These are phyloP conservation scores for Sebastes kiyomatsui DNA, from an alignment of 2,797 vertebrate genomes.

Conservation along the genomic window DNA sequence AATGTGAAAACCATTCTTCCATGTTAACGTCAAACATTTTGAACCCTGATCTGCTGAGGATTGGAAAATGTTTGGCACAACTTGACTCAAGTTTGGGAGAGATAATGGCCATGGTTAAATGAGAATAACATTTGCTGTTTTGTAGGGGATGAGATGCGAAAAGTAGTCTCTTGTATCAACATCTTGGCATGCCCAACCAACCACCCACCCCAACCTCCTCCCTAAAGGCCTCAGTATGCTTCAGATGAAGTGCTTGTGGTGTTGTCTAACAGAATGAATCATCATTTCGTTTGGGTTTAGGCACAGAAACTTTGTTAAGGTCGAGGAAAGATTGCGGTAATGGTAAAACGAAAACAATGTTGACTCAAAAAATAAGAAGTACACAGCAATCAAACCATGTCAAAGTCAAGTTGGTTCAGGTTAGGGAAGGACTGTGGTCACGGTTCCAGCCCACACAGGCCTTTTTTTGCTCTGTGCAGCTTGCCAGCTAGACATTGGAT, in stretches of 20 bases:
- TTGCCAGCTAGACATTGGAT: conserved; percentile 72
- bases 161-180: not conserved
- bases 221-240: not conserved
- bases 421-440: not conserved
- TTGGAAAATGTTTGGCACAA: not conserved
- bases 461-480: conserved; percentile 10
- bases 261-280: not conserved
- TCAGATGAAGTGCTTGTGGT: too few relatives aligned
- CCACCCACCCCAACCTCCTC: not conserved
- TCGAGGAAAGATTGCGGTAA: not conserved
- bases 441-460: not conserved
- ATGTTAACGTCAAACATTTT: not conserved
- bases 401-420: too few relatives aligned
- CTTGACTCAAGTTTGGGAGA: not conserved
- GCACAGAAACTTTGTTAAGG: too few relatives aligned
- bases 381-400: too few relatives aligned
- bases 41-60: not conserved
- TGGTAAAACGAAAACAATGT: not conserved
- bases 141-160: not conserved
- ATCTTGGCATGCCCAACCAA: not conserved
- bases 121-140: not conserved
- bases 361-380: not conserved
- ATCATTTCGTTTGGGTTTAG: not conserved
- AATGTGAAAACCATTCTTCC: not conserved
- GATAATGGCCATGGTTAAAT: not conserved